Evolutionary conservation across 2,797 vertebrate species (phyloP), one percentile per base, ranked within the genome.

Genomic region (Cynopterus sphinx): DNA sequence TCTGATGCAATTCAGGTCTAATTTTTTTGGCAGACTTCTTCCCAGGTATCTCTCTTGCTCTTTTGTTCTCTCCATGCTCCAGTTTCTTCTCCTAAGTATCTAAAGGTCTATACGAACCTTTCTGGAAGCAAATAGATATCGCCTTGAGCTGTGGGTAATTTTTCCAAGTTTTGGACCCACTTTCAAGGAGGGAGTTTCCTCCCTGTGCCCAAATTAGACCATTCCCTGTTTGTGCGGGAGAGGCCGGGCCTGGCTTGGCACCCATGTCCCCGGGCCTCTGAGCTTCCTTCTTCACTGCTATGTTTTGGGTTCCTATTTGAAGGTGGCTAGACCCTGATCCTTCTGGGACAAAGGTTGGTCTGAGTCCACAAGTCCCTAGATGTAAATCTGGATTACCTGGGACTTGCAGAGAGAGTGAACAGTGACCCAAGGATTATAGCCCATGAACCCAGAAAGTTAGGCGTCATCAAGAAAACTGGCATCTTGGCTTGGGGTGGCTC

Each of bases 401-500:
- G 74, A 70, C 33, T 96, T 46, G 74, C 53, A 93, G 74, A 86
- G 73, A 75, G 43, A 2, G 74, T 26, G 59, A 88, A 81, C 33
- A 77, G 0, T 28, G 70, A 95, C 88, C 55, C 87, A 96, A 96
- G 94, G 97, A 96, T 95, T 78, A 73, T 0, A 96, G 81, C 13
- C 59, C 81, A 55, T 5, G 67, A 94, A 70, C 95, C 97, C 97
- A 95, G 77, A 96, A 86, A 67, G 9, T 51, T 86, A 97, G 55
- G 68, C 49, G 15, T 85, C 81, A 51, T 43, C 87, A 87, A 97
- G 97, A 84, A 97, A 95, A 75, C 0, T 11, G 41, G 51, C 73
- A 92, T 87, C 71, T 94, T 91, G 90, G 17, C 90, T n/a, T 59
- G 33, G 24, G 65, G 53, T 36, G 94, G 46, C 75, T 49, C 96